Evolutionary conservation across 2,888 invertebrate species (phyloP).

Genomic region (Lasioglossum vierecki): DNA sequence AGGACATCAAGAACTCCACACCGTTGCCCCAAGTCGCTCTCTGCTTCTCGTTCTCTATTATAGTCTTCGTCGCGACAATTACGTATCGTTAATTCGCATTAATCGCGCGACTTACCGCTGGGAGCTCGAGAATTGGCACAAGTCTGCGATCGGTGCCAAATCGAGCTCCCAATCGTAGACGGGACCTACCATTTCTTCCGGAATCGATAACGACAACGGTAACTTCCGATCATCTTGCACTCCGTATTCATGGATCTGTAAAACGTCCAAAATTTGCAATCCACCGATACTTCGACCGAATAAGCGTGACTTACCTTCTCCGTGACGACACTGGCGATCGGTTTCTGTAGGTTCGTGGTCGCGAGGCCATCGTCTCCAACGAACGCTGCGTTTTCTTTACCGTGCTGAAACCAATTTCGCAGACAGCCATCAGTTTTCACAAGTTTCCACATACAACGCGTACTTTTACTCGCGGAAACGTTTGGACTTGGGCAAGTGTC

Average conservation of each 20-base stretch:
- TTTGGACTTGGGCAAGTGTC: not conserved
- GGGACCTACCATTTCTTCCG: constrained; percentile 61
- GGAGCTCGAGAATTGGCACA: not conserved
- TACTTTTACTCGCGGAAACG: not conserved
- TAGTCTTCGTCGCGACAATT: constrained; percentile 25
- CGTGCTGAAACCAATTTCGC: constrained; percentile 67
- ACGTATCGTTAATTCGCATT: not conserved
- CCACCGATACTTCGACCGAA: not conserved
- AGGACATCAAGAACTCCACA: constrained; percentile 88
- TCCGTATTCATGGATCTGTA: constrained; percentile 43
- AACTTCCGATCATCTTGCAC: constrained; percentile 55
- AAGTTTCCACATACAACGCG: not conserved
- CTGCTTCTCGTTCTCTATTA: constrained; percentile 43
- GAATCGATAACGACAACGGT: constrained; percentile 55
- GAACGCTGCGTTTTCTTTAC: constrained; percentile 77
- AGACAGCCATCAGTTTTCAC: not conserved
- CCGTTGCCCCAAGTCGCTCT: constrained; percentile 86
- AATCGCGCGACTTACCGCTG: not conserved
- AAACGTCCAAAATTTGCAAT: not conserved
- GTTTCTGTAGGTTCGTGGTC: constrained; percentile 68
- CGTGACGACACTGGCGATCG: constrained; percentile 35
- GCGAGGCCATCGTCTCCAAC: constrained; percentile 75
- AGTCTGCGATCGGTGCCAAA: not conserved
- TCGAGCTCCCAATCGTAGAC: not conserved
- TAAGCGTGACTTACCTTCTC: constrained; percentile 49